These are phyloP conservation scores for Apodemus agrarius DNA, from an alignment of 2,797 vertebrate genomes.

Conservation along the genomic window DNA sequence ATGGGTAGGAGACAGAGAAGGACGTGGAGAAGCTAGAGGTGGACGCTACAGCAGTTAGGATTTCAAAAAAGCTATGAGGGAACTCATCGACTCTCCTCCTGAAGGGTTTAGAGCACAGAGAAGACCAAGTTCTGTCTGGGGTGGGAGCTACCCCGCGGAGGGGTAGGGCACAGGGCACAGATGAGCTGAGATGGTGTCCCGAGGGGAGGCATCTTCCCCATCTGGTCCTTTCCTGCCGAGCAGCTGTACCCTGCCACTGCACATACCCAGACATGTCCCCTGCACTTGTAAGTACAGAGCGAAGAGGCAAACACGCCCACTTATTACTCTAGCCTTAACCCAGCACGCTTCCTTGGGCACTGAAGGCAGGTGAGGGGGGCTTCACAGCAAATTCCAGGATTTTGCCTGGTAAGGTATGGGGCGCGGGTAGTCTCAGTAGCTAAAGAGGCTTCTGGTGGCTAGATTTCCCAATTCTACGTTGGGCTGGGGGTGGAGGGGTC, in stretches of 20 bases:
- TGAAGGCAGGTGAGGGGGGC: constrained; percentile 30
- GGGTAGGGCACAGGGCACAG: too few species aligned
- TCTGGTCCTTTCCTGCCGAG: neutral
- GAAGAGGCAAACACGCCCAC: constrained; percentile 29
- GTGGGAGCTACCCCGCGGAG: neutral
- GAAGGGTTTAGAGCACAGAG: neutral
- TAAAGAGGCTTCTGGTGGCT: neutral
- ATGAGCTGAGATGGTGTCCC: neutral
- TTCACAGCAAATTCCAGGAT: constrained; percentile 62
- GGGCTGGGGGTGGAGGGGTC: neutral
- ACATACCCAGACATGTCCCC: neutral
- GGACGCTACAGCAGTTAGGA: neutral
- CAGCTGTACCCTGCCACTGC: neutral
- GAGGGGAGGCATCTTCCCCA: neutral
- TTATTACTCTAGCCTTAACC: constrained; percentile 36
- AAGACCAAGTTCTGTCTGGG: neutral
- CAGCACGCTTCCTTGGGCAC: neutral
- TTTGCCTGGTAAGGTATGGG: neutral
- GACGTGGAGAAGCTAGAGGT: neutral
- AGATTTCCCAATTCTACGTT: neutral
- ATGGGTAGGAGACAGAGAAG: neutral
- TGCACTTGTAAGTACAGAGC: neutral
- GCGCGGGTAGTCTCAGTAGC: neutral
- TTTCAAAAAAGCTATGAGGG: neutral
- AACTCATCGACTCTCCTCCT: neutral